Percentiles rank a stretch among this genome's conserved stretches.
Conservation (phyloP, 2,113 vertebrate genomes). For the Apus apus region DNA sequence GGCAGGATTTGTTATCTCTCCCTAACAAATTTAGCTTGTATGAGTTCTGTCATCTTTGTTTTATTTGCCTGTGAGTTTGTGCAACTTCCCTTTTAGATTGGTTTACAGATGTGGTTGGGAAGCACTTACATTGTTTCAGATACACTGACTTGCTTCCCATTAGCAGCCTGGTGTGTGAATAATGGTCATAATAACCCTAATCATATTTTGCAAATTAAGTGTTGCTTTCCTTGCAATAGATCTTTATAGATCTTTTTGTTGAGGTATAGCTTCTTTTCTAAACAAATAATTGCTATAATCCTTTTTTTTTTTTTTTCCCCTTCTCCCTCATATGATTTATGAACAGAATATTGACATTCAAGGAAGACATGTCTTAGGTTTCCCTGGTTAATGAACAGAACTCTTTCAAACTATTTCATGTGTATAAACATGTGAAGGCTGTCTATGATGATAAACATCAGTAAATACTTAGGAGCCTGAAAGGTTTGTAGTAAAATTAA, state of each 20-base stretch:
- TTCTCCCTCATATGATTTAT: conserved; percentile 1
- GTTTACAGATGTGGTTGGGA: conserved; percentile 62
- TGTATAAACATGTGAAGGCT: neutral
- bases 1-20: neutral
- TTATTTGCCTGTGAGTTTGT: conserved; percentile 18
- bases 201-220: conserved; percentile 21
- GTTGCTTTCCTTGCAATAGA: conserved; percentile 10
- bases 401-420: neutral
- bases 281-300: neutral
- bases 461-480: conserved; percentile 19
- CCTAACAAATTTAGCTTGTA: neutral
- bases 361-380: neutral
- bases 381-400: neutral
- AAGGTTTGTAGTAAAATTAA: neutral
- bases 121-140: conserved; percentile 16
- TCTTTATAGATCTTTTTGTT: conserved; percentile 47
- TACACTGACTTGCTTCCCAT: conserved; percentile 6
- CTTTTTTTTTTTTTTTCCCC: neutral
- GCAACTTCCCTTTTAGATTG: conserved; percentile 41
- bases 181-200: conserved; percentile 52
- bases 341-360: neutral
- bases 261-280: conserved; percentile 16
- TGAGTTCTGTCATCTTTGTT: conserved; percentile 1
- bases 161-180: conserved; percentile 24
- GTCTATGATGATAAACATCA: conserved; percentile 17